A percentile compares a stretch with the other conserved stretches of the same genome.
These are phyloP conservation scores for Romanogobio albipinnatus DNA, from an alignment of 2,113 vertebrate genomes.

Conservation along the genomic window DNA sequence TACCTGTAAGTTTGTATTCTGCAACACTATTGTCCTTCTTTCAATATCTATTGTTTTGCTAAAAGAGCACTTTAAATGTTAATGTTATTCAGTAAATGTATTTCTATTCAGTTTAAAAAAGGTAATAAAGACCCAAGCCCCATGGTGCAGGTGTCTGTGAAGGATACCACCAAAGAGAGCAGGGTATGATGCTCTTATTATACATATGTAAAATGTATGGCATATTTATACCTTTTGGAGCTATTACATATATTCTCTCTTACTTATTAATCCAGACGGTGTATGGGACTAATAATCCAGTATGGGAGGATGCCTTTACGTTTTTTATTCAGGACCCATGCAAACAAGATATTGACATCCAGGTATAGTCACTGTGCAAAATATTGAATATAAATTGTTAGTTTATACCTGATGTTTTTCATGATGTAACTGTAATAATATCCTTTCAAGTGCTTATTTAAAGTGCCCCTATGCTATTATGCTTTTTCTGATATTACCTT, in stretches of 20 bases:
- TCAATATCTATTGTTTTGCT: background rate
- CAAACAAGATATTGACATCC: conserved; percentile 85
- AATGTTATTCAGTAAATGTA: background rate
- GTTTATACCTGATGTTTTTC: background rate
- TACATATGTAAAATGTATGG: background rate
- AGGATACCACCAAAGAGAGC: conserved; percentile 87
- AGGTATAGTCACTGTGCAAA: conserved; percentile 65
- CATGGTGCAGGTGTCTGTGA: conserved; percentile 85
- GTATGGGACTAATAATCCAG: conserved; percentile 77
- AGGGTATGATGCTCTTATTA: conserved; percentile 70
- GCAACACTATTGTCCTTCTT: background rate
- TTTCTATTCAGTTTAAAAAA: conserved; percentile 82
- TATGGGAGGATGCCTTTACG: conserved; percentile 90
- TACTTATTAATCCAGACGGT: conserved; percentile 70
- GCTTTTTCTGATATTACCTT: no score
- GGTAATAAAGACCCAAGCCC: conserved; percentile 87
- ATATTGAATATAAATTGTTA: background rate
- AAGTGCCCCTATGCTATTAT: no score
- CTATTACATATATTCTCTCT: background rate
- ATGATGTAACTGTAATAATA: background rate
- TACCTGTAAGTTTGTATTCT: conserved; percentile 80
- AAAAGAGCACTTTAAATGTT: background rate
- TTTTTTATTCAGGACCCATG: conserved; percentile 89
- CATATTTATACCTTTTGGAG: background rate
- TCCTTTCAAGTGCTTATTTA: background rate